A percentile compares a stretch with the other conserved stretches of the same genome.
Evolutionary conservation across 1,140 invertebrate genomes (phyloP).

Genomic region (Scaptomyza hsui): DNA sequence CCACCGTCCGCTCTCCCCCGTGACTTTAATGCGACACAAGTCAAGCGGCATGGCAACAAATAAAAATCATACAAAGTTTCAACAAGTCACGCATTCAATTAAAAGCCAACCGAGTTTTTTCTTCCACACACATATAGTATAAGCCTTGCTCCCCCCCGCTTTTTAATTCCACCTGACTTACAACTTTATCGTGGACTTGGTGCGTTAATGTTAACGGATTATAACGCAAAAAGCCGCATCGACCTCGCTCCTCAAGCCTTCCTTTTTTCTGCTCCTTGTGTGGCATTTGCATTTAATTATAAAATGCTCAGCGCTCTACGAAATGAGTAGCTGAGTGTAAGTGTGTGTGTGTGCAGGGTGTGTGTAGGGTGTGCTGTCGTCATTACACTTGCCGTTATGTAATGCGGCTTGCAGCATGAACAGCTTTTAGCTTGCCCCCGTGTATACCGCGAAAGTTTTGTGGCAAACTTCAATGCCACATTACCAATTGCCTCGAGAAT

Average conservation of each 20-base stretch:
- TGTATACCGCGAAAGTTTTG: conserved; percentile 46
- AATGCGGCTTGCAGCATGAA: conserved; percentile 23
- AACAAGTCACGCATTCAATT: conserved; percentile 81
- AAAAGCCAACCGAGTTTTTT: conserved; percentile 47
- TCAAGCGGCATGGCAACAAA: conserved; percentile 35
- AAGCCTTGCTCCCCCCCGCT: not conserved
- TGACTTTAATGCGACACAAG: conserved; percentile 3
- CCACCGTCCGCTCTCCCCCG: too few species aligned
- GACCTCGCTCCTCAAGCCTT: not conserved
- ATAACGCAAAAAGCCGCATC: conserved; percentile 37
- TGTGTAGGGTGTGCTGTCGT: conserved; percentile 6
- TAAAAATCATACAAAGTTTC: conserved; percentile 76
- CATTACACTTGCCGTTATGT: conserved; percentile 40
- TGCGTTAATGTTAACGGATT: conserved; percentile 68
- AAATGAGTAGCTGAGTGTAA: not conserved
- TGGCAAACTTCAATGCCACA: conserved; percentile 58
- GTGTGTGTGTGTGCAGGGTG: conserved; percentile 5
- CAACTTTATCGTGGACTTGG: conserved; percentile 12
- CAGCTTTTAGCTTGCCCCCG: conserved; percentile 43
- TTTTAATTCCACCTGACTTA: conserved; percentile 11
- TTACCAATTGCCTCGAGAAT: conserved; percentile 68
- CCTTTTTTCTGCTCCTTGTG: conserved; percentile 3
- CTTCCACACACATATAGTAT: not conserved
- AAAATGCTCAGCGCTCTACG: conserved; percentile 39
- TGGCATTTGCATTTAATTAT: conserved; percentile 74